These are phyloP conservation scores for Euclidia mi DNA, from an alignment of 2,888 invertebrate genomes.

Conservation along the genomic window DNA sequence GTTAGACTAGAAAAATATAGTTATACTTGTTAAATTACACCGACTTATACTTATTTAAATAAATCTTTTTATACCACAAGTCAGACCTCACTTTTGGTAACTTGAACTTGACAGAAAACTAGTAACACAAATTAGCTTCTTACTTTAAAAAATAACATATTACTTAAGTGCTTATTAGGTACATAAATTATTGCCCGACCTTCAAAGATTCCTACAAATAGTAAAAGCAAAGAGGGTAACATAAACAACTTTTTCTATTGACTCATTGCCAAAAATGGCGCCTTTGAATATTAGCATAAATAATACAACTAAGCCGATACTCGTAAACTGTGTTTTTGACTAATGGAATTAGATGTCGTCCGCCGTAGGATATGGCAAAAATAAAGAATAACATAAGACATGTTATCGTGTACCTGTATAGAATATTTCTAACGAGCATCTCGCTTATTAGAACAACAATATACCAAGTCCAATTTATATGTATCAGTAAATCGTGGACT, in stretches of 20 bases:
- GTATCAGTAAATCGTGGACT: background rate
- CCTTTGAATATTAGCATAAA: constrained; percentile 31
- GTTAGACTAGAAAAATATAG: constrained; percentile 22
- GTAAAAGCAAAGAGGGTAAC: background rate
- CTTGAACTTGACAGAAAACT: constrained; percentile 10
- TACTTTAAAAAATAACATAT: background rate
- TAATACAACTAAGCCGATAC: constrained; percentile 33
- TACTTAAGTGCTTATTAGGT: too few relatives aligned
- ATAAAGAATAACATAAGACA: background rate
- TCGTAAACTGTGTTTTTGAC: constrained; percentile 42
- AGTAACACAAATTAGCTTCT: constrained; percentile 3
- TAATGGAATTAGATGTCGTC: constrained; percentile 46
- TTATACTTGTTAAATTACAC: constrained; percentile 1
- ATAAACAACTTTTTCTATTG: constrained; percentile 25
- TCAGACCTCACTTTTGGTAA: constrained; percentile 32
- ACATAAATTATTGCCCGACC: too few relatives aligned
- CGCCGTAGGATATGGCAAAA: constrained; percentile 13
- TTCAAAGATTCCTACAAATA: too few relatives aligned
- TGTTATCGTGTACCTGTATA: background rate
- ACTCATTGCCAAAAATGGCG: constrained; percentile 34
- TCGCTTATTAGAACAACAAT: too few relatives aligned
- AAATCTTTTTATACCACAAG: background rate
- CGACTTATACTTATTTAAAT: constrained; percentile 3
- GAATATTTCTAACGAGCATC: too few relatives aligned
- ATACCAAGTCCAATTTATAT: background rate